phyloP scores from a whole-genome alignment of 2,113 vertebrate genomes.

The Pitta sordida region DNA sequence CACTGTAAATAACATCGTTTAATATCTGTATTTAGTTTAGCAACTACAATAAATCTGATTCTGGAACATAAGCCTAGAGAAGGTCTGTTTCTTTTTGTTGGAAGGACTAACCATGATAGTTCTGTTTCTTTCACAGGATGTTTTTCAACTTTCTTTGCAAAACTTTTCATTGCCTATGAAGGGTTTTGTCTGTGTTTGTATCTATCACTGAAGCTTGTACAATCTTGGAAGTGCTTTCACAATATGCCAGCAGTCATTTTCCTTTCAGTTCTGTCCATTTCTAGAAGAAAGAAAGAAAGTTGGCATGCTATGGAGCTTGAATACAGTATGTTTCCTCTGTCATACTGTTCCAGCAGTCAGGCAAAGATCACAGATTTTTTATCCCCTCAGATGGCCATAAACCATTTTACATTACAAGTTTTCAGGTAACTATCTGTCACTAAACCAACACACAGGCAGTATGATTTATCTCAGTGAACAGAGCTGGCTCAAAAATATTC shows the following conservation, averaged over 20 bases:
- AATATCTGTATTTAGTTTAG: conserved; percentile 41
- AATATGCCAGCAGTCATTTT: conserved; percentile 59
- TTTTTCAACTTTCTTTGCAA: conserved; percentile 41
- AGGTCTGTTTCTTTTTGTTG: conserved; percentile 33
- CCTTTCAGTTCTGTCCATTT: conserved; percentile 64
- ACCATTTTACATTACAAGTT: conserved; percentile 50
- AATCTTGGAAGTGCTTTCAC: conserved; percentile 51
- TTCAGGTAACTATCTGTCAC: conserved; percentile 56
- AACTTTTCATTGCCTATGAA: conserved; percentile 40
- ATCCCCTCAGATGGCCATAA: conserved; percentile 26
- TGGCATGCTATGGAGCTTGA: conserved; percentile 24
- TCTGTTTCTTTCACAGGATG: conserved; percentile 27
- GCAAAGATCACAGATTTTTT: conserved; percentile 29
- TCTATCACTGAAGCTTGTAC: conserved; percentile 45
- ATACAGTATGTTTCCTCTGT: conserved; percentile 53
- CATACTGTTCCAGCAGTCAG: conserved; percentile 55
- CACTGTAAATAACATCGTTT: not conserved
- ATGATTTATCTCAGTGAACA: conserved; percentile 5
- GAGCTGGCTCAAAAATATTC: conserved; percentile 41
- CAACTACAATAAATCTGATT: conserved; percentile 30
- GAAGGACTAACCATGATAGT: not conserved
- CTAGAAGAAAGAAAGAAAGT: conserved; percentile 56
- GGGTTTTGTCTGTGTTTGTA: conserved; percentile 57
- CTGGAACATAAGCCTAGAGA: conserved; percentile 4
- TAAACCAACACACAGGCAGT: conserved; percentile 4